Evolutionary conservation across 2,888 invertebrate genomes (phyloP).

Genomic region (Mystacides longicornis): DNA sequence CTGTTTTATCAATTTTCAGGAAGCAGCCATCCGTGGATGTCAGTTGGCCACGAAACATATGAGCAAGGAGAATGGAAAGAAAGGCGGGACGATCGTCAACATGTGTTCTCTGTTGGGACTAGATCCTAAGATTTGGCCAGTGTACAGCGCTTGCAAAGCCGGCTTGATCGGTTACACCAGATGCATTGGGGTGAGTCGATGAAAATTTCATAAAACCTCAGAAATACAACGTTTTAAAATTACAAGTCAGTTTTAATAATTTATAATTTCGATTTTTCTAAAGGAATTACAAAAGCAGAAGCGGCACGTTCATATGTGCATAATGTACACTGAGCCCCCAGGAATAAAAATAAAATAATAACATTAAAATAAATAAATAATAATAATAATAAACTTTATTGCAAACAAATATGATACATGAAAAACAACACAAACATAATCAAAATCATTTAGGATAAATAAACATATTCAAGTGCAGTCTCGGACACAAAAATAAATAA

Average conservation of each 20-base stretch:
- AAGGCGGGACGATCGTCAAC: conserved; percentile 59
- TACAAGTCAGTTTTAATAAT: neutral
- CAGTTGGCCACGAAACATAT: conserved; percentile 50
- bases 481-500: too few species aligned
- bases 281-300: neutral
- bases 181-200: conserved; percentile 36
- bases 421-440: too few species aligned
- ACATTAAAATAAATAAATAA: too few species aligned
- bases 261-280: neutral
- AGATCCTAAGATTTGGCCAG: conserved; percentile 43
- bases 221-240: too few species aligned
- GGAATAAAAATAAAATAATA: too few species aligned
- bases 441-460: too few species aligned
- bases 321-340: too few species aligned
- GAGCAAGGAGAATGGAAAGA: conserved; percentile 46
- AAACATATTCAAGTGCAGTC: too few species aligned
- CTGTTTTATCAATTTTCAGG: conserved; percentile 26
- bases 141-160: conserved; percentile 54
- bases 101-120: conserved; percentile 54
- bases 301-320: too few species aligned
- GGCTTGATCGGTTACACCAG: conserved; percentile 47
- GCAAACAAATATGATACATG: too few species aligned
- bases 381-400: too few species aligned
- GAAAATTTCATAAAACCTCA: neutral
- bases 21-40: conserved; percentile 40